A percentile compares a stretch with the other conserved stretches of the same genome.
Conservation (phyloP, 2,113 vertebrate genomes). For the Mobula hypostoma region DNA sequence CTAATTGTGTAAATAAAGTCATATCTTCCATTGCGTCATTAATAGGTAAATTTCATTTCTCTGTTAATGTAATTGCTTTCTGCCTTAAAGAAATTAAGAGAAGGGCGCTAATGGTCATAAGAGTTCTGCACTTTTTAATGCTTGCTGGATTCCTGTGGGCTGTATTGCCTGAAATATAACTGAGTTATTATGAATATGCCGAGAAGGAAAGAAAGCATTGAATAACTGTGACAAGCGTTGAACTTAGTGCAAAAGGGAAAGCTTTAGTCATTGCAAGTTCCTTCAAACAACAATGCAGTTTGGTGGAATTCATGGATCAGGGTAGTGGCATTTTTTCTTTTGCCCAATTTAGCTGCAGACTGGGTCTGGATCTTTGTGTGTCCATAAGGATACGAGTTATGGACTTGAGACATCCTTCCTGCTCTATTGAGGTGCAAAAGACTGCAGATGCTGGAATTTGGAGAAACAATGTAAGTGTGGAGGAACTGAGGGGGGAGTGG, state of each 20-base stretch:
- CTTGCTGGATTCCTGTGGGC: not conserved
- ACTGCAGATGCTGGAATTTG: no score
- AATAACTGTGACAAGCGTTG: not conserved
- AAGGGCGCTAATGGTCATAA: not conserved
- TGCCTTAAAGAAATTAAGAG: not conserved
- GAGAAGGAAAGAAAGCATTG: not conserved
- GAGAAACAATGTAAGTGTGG: no score
- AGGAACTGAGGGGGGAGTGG: no score
- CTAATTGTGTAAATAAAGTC: not conserved
- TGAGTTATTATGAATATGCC: not conserved
- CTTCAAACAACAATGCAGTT: not conserved
- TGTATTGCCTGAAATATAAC: not conserved
- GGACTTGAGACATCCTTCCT: not conserved
- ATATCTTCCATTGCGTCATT: slow-evolving; percentile 3
- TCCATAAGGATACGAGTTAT: not conserved
- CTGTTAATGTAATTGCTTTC: slow-evolving; percentile 16
- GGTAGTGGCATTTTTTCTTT: no score
- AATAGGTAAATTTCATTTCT: not conserved
- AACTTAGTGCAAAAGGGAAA: not conserved
- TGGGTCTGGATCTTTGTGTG: not conserved
- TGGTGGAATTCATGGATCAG: not conserved
- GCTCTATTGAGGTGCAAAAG: no score
- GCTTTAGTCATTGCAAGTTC: not conserved
- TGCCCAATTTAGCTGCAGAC: not conserved
- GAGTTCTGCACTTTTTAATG: not conserved